A percentile compares a stretch with the other conserved stretches of the same genome.
Conservation (phyloP, 2,797 vertebrate species). For the Diplodus sargus region DNA sequence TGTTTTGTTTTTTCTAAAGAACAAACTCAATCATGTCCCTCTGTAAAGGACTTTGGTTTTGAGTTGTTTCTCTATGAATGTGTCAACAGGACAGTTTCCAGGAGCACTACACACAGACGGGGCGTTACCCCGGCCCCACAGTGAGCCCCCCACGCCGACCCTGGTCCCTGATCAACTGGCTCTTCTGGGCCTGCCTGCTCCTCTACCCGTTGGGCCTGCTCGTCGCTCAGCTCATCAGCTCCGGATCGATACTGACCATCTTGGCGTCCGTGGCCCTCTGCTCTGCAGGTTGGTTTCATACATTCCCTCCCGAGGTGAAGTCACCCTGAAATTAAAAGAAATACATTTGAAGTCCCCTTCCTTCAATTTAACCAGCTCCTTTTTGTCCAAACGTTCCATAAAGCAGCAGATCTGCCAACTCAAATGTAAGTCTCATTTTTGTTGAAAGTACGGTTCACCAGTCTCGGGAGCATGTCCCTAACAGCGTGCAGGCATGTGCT, state of each 20-base stretch:
- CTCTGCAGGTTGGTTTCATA: conserved; percentile 87
- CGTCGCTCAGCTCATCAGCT: conserved; percentile 85
- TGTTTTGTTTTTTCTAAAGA: not conserved
- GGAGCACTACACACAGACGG: conserved; percentile 89
- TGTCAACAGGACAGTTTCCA: conserved; percentile 91
- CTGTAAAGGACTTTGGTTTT: not conserved
- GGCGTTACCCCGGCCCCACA: conserved; percentile 86
- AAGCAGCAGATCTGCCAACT: conserved; percentile 74
- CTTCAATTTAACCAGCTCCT: conserved; percentile 54
- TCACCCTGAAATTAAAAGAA: conserved; percentile 16
- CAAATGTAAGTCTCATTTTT: conserved; percentile 63
- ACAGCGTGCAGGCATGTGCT: conserved; percentile 44
- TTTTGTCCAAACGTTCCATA: conserved; percentile 61
- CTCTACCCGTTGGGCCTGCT: conserved; percentile 91
- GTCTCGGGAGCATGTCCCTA: conserved; percentile 50
- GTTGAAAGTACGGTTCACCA: conserved; percentile 40
- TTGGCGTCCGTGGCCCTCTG: conserved; percentile 85
- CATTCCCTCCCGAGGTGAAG: not conserved
- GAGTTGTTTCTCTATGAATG: conserved; percentile 4
- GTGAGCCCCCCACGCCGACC: conserved; percentile 80
- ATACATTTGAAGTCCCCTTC: conserved; percentile 6
- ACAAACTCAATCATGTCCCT: not conserved
- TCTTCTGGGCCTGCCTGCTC: conserved; percentile 91
- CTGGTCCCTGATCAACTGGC: conserved; percentile 93
- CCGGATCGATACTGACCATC: conserved; percentile 89